phyloP scores from a whole-genome alignment of 1,140 invertebrate species.

The Drosophila jambulina region DNA sequence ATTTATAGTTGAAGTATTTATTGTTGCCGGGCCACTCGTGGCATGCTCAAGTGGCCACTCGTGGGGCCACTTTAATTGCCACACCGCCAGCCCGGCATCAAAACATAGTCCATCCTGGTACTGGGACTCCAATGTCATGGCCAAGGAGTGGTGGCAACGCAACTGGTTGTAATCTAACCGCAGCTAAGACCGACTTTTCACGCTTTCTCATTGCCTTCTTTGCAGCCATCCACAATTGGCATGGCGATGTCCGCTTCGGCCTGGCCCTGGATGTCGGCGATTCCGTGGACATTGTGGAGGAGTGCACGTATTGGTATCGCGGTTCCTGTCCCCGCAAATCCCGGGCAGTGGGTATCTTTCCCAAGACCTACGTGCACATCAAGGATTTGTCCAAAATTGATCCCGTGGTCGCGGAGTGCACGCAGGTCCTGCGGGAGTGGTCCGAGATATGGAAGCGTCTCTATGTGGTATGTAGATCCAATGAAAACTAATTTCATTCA shows the following conservation, averaged over 20 bases:
- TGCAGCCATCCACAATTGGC: slow-evolving; percentile 95
- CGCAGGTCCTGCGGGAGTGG: slow-evolving; percentile 96
- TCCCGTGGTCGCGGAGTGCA: slow-evolving; percentile 95
- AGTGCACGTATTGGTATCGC: slow-evolving; percentile 94
- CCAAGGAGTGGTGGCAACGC: slow-evolving; percentile 45
- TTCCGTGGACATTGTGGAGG: slow-evolving; percentile 95
- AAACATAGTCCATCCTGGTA: slow-evolving; percentile 23
- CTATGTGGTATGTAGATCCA: slow-evolving; percentile 90
- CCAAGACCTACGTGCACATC: slow-evolving; percentile 90
- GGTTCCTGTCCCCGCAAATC: slow-evolving; percentile 92
- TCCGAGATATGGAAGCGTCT: slow-evolving; percentile 95
- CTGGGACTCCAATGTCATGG: slow-evolving; percentile 65
- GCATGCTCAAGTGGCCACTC: slow-evolving; percentile 80
- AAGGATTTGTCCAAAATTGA: slow-evolving; percentile 93
- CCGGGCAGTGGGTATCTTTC: slow-evolving; percentile 93
- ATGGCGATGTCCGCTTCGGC: slow-evolving; percentile 92
- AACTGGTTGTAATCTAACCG: slow-evolving; percentile 64
- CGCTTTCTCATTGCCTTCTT: slow-evolving; percentile 11
- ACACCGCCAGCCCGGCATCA: slow-evolving; percentile 22
- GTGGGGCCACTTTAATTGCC: slow-evolving; percentile 73
- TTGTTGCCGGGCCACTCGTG: slow-evolving; percentile 78
- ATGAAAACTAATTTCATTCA: neutral
- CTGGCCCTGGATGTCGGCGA: slow-evolving; percentile 95
- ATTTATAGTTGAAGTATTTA: slow-evolving; percentile 84
- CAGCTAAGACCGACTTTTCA: slow-evolving; percentile 15